Percentiles rank a stretch among this genome's conserved stretches.
These are phyloP conservation scores for Omphaloscelis lunosa DNA, from an alignment of 2,888 invertebrate genomes.

Conservation along the genomic window DNA sequence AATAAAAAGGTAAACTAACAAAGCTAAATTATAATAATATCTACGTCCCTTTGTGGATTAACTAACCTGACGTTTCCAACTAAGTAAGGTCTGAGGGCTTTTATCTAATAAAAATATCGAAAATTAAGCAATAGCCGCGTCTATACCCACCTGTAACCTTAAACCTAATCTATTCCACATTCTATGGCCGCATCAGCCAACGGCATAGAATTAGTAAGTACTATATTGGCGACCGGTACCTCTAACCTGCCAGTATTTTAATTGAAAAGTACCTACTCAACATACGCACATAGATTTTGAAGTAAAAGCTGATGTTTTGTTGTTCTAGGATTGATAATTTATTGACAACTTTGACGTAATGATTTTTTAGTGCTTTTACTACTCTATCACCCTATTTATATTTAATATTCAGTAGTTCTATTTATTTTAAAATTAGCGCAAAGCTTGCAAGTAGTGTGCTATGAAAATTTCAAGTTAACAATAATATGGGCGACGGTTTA, in stretches of 20 bases:
- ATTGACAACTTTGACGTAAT: conserved; percentile 89
- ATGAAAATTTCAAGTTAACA: conserved; percentile 87
- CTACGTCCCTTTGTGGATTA: neutral
- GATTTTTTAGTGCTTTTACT: conserved; percentile 87
- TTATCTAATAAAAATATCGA: neutral
- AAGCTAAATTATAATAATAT: neutral
- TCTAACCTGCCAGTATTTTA: conserved; percentile 61
- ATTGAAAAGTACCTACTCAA: neutral
- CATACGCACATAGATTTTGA: conserved; percentile 80
- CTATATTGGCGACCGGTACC: too few relatives aligned
- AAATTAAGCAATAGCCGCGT: neutral
- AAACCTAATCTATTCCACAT: neutral
- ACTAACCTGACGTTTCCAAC: neutral
- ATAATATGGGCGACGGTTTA: conserved; percentile 83
- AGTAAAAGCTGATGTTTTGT: conserved; percentile 76
- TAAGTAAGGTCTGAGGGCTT: neutral
- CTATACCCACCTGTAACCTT: neutral
- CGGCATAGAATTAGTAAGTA: neutral
- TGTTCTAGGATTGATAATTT: conserved; percentile 80
- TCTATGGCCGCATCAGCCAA: neutral
- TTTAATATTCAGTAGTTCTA: conserved; percentile 78
- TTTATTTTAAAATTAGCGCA: conserved; percentile 80
- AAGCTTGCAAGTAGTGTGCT: conserved; percentile 77
- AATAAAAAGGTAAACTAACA: neutral
- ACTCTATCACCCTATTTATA: conserved; percentile 82